Percentiles rank a stretch among this genome's conserved stretches.
These are phyloP conservation scores for Propsilocerus akamusi DNA, from an alignment of 1,140 invertebrate species.

Conservation along the genomic window DNA sequence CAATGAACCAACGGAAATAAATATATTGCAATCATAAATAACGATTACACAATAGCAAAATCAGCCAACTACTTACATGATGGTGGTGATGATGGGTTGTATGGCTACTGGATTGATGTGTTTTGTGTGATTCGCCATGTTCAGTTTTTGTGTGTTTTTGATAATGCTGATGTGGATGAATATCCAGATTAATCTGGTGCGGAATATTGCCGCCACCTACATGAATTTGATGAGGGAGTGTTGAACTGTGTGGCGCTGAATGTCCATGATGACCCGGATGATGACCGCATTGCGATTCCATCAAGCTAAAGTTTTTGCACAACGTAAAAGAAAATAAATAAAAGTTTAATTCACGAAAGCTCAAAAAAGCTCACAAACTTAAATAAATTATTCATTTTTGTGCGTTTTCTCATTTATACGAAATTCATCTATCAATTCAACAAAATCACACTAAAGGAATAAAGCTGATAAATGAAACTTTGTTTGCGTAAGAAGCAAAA, in stretches of 20 bases:
- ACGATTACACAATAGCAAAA: not conserved
- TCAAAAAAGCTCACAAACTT: too few relatives aligned
- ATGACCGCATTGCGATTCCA: not conserved
- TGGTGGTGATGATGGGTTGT: not conserved
- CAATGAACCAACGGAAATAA: not conserved
- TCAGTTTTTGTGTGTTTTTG: not conserved
- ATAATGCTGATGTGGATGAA: not conserved
- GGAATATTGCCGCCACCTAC: not conserved
- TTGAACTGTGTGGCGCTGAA: not conserved
- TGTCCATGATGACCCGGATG: not conserved
- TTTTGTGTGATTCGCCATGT: not conserved
- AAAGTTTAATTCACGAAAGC: too few relatives aligned
- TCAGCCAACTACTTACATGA: not conserved
- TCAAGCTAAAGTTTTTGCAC: too few relatives aligned
- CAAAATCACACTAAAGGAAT: too few relatives aligned
- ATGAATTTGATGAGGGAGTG: not conserved
- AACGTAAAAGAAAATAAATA: too few relatives aligned
- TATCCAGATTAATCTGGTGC: not conserved
- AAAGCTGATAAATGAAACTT: too few relatives aligned
- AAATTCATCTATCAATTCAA: too few relatives aligned
- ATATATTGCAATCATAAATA: not conserved
- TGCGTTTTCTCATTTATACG: too few relatives aligned
- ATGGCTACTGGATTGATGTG: not conserved
- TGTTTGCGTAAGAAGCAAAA: too few relatives aligned
- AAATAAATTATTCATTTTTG: too few relatives aligned